Conservation (phyloP, 2,797 vertebrate species). For the Periparus ater region DNA sequence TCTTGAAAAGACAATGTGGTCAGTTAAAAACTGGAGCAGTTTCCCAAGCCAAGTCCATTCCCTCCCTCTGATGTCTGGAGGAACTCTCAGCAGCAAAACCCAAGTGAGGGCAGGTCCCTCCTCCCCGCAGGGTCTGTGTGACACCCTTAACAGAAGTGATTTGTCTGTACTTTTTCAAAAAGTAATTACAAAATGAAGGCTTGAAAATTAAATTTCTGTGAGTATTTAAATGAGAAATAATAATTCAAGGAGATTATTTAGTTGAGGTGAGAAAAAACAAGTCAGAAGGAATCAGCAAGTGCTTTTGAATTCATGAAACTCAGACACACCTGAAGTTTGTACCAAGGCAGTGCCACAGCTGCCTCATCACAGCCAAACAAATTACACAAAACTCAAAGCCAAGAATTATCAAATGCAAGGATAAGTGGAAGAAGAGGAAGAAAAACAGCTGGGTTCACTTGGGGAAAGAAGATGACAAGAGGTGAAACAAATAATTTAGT, state of each 20-base stretch:
- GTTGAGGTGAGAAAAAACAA: background rate
- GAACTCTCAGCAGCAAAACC: rapidly evolving
- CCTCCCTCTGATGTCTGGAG: rapidly evolving
- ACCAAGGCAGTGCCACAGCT: background rate
- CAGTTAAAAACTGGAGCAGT: background rate
- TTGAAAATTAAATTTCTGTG: background rate
- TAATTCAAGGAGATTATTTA: background rate
- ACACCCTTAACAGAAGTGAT: background rate
- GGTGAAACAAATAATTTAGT: background rate
- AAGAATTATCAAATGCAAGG: background rate
- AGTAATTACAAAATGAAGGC: background rate
- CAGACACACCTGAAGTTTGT: background rate
- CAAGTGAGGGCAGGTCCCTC: background rate
- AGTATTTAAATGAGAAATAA: background rate
- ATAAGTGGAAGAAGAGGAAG: background rate
- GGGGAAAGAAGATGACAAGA: background rate
- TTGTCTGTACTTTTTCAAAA: background rate
- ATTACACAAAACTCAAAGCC: background rate
- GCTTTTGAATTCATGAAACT: background rate
- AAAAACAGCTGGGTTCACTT: background rate
- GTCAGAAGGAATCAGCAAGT: background rate
- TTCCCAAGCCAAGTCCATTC: background rate
- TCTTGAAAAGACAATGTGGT: background rate
- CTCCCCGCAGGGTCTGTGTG: rapidly evolving
- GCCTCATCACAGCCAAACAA: background rate